phyloP scores from a whole-genome alignment of 2,888 invertebrate genomes.

The Melieria crassipennis region DNA sequence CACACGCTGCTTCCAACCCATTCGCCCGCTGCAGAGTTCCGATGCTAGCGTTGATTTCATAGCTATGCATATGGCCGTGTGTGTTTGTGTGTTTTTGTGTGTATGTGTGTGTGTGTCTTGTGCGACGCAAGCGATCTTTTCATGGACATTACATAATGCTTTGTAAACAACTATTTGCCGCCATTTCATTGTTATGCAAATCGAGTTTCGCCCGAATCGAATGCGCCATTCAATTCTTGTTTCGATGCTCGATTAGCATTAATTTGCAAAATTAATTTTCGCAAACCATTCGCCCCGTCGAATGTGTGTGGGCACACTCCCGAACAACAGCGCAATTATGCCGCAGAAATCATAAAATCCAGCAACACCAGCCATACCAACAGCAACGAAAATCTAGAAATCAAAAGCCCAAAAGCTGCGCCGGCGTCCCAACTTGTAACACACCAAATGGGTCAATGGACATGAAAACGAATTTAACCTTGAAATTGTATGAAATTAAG shows the following conservation, averaged over 20 bases:
- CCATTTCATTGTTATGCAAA: background rate
- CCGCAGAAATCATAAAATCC: background rate
- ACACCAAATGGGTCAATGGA: slow-evolving; percentile 58
- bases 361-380: background rate
- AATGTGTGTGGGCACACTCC: background rate
- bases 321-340: background rate
- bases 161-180: slow-evolving; percentile 1
- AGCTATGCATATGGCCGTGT: too few relatives aligned
- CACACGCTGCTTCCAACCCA: too few relatives aligned
- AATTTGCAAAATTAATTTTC: slow-evolving; percentile 24
- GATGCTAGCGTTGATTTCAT: too few relatives aligned
- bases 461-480: slow-evolving; percentile 57
- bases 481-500: slow-evolving; percentile 45
- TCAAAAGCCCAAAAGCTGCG: background rate
- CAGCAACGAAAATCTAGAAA: background rate
- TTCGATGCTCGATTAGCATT: slow-evolving; percentile 20
- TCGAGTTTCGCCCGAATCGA: background rate
- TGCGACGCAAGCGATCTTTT: too few relatives aligned
- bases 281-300: background rate
- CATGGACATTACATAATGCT: background rate
- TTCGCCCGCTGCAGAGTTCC: too few relatives aligned
- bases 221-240: background rate
- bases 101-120: too few relatives aligned
- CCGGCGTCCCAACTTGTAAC: slow-evolving; percentile 32
- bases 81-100: too few relatives aligned